Conservation (phyloP, 2,113 vertebrate genomes). For the Vireo altiloquus region DNA sequence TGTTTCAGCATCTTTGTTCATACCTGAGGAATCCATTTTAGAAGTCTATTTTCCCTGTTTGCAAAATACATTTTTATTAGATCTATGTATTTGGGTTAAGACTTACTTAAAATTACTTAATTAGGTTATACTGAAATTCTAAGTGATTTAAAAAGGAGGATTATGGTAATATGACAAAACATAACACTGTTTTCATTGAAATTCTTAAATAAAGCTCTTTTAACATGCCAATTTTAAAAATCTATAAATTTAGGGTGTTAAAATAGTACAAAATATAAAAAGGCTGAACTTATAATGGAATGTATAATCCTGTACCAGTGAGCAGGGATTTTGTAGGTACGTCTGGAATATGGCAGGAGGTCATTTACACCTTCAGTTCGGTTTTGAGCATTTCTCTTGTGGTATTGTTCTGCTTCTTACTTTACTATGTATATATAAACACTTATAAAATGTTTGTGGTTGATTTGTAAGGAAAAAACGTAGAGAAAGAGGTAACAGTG, state of each 20-base stretch:
- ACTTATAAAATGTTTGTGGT: neutral
- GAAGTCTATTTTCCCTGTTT: constrained; percentile 52
- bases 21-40: constrained; percentile 65
- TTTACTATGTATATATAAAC: constrained; percentile 21
- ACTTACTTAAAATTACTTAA: constrained; percentile 67
- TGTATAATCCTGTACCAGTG: constrained; percentile 6
- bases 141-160: constrained; percentile 65
- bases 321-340: constrained; percentile 51
- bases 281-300: constrained; percentile 1
- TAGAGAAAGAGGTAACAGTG: neutral
- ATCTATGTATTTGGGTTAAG: constrained; percentile 60
- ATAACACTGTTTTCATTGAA: constrained; percentile 61
- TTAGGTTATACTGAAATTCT: constrained; percentile 63
- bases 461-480: constrained; percentile 17
- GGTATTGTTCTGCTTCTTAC: neutral
- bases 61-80: constrained; percentile 59
- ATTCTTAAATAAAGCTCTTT: constrained; percentile 56
- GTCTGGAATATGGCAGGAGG: constrained; percentile 16
- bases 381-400: constrained; percentile 12
- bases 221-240: constrained; percentile 47
- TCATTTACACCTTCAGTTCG: constrained; percentile 43
- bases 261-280: constrained; percentile 47
- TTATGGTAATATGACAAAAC: constrained; percentile 62
- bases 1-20: constrained; percentile 32
- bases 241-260: constrained; percentile 42